Percentiles rank a stretch among this genome's conserved stretches.
Evolutionary conservation across 2,797 vertebrate genomes (phyloP).

Genomic region (Sebastolobus altivelis): DNA sequence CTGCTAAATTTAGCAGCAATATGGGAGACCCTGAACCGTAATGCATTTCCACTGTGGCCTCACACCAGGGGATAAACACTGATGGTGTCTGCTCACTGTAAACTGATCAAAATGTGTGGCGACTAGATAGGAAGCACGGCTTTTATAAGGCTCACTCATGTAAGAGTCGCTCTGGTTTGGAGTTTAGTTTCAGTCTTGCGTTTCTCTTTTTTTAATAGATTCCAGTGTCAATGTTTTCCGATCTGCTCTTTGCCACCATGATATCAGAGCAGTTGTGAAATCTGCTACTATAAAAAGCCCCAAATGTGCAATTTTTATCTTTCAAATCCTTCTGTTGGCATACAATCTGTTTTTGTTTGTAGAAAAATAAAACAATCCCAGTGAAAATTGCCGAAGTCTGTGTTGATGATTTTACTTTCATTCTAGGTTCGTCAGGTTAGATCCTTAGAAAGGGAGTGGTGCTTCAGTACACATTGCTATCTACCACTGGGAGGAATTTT

Average conservation of each 20-base stretch:
- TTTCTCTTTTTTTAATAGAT: conserved; percentile 2
- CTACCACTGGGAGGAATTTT: conserved; percentile 5
- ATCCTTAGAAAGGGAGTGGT: conserved; percentile 8
- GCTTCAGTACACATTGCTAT: background rate
- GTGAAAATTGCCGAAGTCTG: conserved; percentile 10
- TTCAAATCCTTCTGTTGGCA: conserved; percentile 15
- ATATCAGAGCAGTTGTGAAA: background rate
- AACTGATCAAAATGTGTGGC: conserved; percentile 13
- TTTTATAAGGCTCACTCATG: background rate
- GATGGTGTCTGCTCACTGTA: conserved; percentile 17
- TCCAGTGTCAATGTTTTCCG: background rate
- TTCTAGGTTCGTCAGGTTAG: conserved; percentile 16
- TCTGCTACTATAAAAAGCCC: conserved; percentile 7
- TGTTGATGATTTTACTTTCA: conserved; percentile 16
- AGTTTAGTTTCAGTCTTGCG: background rate
- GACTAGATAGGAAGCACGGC: background rate
- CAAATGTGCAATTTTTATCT: background rate
- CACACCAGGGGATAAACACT: background rate
- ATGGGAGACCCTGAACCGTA: conserved; percentile 24
- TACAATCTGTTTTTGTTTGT: background rate
- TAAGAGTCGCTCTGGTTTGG: background rate
- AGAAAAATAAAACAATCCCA: conserved; percentile 15
- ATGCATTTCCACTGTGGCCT: conserved; percentile 24
- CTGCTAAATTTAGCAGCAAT: conserved; percentile 41
- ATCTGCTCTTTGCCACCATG: conserved; percentile 1